Conservation (phyloP, 2,888 invertebrate genomes). For the Phalera bucephala region DNA sequence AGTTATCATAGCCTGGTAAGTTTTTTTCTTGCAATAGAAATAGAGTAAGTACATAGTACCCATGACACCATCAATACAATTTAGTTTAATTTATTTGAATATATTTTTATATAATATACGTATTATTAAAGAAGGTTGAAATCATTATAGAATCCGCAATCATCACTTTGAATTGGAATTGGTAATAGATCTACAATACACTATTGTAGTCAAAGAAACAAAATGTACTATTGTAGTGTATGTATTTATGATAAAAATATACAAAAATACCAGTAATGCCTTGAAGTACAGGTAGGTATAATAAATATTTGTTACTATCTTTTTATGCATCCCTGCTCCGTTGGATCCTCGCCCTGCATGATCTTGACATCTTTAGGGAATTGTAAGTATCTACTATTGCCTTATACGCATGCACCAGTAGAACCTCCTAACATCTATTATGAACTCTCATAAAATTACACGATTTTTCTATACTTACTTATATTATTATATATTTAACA, state of each 20-base stretch:
- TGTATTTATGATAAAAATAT: background rate
- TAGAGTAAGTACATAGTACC: slow-evolving; percentile 24
- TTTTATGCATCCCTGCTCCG: slow-evolving; percentile 66
- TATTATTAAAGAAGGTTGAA: no score
- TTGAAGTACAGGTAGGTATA: slow-evolving; percentile 35
- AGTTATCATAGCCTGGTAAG: slow-evolving; percentile 23
- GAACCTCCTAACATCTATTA: slow-evolving; percentile 1
- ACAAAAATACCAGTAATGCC: slow-evolving; percentile 25
- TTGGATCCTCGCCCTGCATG: slow-evolving; percentile 80
- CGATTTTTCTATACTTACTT: slow-evolving; percentile 5
- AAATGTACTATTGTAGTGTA: background rate
- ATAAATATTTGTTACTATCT: slow-evolving; percentile 52
- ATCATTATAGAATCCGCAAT: background rate
- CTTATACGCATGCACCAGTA: slow-evolving; percentile 42
- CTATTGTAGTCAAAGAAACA: background rate
- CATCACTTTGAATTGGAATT: background rate
- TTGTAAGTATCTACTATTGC: slow-evolving; percentile 72
- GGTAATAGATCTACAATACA: no score
- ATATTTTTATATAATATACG: no score
- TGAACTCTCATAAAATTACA: no score
- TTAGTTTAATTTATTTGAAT: slow-evolving; percentile 9
- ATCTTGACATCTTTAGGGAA: slow-evolving; percentile 74
- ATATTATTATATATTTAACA: slow-evolving; percentile 14
- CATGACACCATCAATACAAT: slow-evolving; percentile 8
- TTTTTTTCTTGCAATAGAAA: slow-evolving; percentile 23